Base-by-base conservation (phyloP, 2,888 invertebrate genomes). In the Acrobasis suavella region DNA sequence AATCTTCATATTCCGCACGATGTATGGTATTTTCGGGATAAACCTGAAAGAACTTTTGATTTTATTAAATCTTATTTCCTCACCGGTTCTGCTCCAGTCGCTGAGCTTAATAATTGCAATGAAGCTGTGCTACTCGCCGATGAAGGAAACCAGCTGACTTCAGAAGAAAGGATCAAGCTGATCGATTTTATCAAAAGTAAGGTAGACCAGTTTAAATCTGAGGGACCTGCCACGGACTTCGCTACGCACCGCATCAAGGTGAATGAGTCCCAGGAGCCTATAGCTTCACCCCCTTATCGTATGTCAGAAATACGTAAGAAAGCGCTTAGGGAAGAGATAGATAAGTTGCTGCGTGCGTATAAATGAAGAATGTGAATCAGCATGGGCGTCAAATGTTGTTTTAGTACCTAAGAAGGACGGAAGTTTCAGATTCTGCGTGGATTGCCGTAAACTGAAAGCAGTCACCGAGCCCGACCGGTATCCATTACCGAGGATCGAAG, bases 301-400 rank as follows among this genome's bases (percentile, higher is more conserved):
- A 1, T 52, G 52, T 52, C 52, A 3, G 12, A 7, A 52, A 6
- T 22, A 2, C 1, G 9, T 1, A 22, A n/a, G 32, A 14, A 52
- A 15, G 52, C 52, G 1, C 9, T 52, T 1, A 9, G 32, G 52
- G 12, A 14, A 12, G 52, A 52, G 14, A 14, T 52, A 14, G 1
- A 22, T 9, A 14, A 5, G 32, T 14, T 9, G 32, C 15, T 2
- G 14, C 10, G 52, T 12, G 10, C 37, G 37, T n/a, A 37, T 54
- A 5, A 54, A 37, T n/a, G 52, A 54, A 14, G 52, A 54, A n/a
- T 54, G 52, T 8, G 52, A 54, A 32, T 52, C 52, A 5, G 37
- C 37, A 9, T 54, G 52, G 52, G 52, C 52, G 8, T 54, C 52
- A 32, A 54, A 54, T n/a, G 52, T 54, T 6, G 52, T 54, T 12